These are phyloP conservation scores for Hylaeus volcanicus DNA, from an alignment of 1,140 invertebrate species.

Conservation along the genomic window DNA sequence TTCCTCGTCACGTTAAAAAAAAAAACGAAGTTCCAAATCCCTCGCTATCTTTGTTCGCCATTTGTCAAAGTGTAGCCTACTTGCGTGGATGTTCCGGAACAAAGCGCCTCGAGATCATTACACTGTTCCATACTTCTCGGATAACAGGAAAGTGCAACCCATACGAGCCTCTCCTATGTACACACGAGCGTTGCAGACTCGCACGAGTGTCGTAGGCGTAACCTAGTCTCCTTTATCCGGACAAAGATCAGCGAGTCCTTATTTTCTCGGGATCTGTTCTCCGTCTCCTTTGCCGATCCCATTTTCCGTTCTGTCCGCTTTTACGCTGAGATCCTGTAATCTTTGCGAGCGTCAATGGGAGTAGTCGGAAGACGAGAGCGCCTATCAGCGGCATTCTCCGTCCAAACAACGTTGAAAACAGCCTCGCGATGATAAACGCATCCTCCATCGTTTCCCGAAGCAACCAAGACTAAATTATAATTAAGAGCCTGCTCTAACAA, in stretches of 20 bases:
- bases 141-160: background rate
- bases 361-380: background rate
- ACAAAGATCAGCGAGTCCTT: slow-evolving; percentile 30
- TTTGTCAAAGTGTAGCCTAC: background rate
- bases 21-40: background rate
- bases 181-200: background rate
- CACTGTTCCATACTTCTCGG: slow-evolving; percentile 7
- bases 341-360: slow-evolving; percentile 19
- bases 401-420: slow-evolving; percentile 1
- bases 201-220: no score
- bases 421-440: background rate
- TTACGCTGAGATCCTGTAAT: slow-evolving; percentile 31
- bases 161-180: background rate
- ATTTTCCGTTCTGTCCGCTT: slow-evolving; percentile 24
- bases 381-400: background rate
- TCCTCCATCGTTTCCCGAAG: background rate
- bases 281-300: slow-evolving; percentile 8
- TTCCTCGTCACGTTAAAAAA: background rate
- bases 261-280: slow-evolving; percentile 33
- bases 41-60: background rate
- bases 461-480: background rate
- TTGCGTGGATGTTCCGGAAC: background rate
- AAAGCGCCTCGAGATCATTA: slow-evolving; percentile 28
- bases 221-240: slow-evolving; percentile 17
- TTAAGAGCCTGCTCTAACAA: background rate